Conservation (phyloP, 2,888 invertebrate species). For the Clitarchus hookeri region DNA sequence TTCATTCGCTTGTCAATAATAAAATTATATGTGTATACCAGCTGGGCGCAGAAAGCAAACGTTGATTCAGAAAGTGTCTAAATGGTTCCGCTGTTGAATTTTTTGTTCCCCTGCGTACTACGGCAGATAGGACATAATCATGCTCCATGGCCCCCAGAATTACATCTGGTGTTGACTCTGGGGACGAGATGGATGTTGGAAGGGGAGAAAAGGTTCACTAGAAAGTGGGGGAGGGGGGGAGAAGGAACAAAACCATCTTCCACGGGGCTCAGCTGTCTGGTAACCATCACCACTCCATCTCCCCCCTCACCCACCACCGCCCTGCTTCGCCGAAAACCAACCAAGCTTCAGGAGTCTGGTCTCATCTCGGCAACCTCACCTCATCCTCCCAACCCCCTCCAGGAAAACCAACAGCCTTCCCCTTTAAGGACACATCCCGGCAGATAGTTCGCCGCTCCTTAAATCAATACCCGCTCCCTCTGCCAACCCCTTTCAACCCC, state of each 20-base stretch:
- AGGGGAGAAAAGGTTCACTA: too few species aligned
- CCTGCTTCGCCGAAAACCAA: background rate
- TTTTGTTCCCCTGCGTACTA: too few species aligned
- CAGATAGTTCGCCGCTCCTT: background rate
- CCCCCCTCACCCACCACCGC: background rate
- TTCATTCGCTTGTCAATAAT: too few species aligned
- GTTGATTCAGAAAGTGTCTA: too few species aligned
- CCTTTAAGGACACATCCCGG: background rate
- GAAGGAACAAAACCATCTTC: background rate
- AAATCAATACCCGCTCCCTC: constrained; percentile 6
- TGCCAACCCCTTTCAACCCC: background rate
- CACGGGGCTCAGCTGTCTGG: background rate
- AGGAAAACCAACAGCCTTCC: too few species aligned
- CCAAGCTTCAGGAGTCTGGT: too few species aligned
- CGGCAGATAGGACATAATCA: background rate
- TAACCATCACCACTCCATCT: constrained; percentile 8
- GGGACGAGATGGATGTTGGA: too few species aligned
- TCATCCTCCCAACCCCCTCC: background rate
- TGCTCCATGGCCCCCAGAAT: background rate
- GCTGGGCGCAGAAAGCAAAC: too few species aligned
- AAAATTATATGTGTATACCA: too few species aligned
- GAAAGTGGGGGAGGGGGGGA: too few species aligned
- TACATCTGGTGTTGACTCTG: background rate
- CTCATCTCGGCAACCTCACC: background rate
- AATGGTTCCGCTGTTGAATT: too few species aligned